A percentile compares a stretch with the other conserved stretches of the same genome.
Evolutionary conservation across 1,140 invertebrate species (phyloP).

Genomic region (Diorhabda carinulata): DNA sequence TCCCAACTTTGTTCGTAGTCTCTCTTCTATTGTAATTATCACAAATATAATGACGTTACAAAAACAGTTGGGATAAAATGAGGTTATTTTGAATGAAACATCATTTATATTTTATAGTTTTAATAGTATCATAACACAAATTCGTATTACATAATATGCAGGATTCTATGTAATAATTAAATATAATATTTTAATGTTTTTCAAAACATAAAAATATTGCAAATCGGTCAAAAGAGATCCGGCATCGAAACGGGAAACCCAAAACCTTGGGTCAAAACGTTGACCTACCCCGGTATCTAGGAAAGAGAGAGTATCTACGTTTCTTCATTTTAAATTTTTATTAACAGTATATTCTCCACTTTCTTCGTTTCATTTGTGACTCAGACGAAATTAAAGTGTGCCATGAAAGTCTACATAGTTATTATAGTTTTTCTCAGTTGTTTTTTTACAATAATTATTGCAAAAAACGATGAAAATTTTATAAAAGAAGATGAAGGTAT

Average conservation of each 20-base stretch:
- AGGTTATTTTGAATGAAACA: too few species aligned
- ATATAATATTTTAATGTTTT: too few species aligned
- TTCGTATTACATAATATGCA: too few species aligned
- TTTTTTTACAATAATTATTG: background rate
- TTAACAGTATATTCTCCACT: background rate
- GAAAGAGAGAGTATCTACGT: conserved; percentile 2
- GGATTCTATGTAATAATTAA: too few species aligned
- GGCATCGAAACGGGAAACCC: background rate
- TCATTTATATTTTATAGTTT: too few species aligned
- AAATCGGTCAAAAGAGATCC: too few species aligned
- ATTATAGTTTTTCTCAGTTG: background rate
- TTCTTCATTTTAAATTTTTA: background rate
- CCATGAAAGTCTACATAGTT: background rate
- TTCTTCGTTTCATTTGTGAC: background rate
- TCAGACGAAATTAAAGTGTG: background rate
- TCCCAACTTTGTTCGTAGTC: too few species aligned
- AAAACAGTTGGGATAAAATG: too few species aligned
- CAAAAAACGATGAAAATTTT: background rate
- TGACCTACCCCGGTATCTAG: conserved; percentile 1
- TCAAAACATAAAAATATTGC: too few species aligned
- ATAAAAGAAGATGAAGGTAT: background rate
- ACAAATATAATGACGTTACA: too few species aligned
- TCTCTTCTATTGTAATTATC: too few species aligned
- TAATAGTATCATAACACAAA: too few species aligned
- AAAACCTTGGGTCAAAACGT: background rate